Conservation (phyloP, 2,113 vertebrate species). For the Phaethon lepturus region DNA sequence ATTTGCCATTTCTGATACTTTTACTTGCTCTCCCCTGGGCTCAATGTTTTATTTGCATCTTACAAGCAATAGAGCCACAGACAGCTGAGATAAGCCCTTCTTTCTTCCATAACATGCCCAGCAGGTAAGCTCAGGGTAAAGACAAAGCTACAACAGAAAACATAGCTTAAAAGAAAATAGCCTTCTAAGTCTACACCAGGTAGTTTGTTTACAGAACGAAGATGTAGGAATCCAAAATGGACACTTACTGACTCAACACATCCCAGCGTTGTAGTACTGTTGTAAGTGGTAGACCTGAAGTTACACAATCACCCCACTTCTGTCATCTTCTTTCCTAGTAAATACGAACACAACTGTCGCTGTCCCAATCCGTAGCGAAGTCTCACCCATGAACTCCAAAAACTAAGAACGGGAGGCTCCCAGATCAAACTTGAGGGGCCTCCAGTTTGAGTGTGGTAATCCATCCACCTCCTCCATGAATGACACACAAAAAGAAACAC, state of each 20-base stretch:
- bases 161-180: not conserved
- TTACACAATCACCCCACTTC: not conserved
- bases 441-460: not conserved
- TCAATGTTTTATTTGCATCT: not conserved
- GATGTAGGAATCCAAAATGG: not conserved
- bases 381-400: not conserved
- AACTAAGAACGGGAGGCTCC: not conserved
- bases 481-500: not conserved
- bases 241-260: not conserved
- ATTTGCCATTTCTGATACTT: not conserved
- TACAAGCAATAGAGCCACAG: not conserved
- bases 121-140: not conserved
- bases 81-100: not conserved
- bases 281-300: rapidly evolving
- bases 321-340: not conserved
- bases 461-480: not conserved
- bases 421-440: not conserved
- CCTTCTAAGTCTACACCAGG: not conserved
- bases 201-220: not conserved
- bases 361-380: rapidly evolving
- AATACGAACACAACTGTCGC: rapidly evolving
- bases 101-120: not conserved
- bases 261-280: rapidly evolving
- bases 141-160: not conserved
- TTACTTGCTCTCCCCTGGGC: not conserved